phyloP scores from a whole-genome alignment of 92 coral and sea anemone species.

The Phenganax marumi region DNA sequence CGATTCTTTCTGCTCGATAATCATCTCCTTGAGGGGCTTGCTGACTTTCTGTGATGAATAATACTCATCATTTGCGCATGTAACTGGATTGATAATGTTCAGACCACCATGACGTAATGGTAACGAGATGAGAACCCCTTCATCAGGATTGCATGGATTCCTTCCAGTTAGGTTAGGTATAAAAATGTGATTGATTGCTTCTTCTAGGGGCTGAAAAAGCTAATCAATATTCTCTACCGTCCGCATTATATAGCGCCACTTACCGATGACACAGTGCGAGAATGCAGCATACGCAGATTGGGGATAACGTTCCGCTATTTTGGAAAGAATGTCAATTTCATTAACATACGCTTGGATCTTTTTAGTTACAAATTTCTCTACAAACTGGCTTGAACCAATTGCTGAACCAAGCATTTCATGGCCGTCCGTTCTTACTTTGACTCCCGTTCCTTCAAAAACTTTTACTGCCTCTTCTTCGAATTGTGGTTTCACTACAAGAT shows the following conservation, averaged over 20 bases:
- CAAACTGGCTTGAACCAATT: slow-evolving; percentile 16
- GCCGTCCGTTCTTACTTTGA: not conserved
- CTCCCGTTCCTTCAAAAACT: slow-evolving; percentile 13
- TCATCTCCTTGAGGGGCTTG: slow-evolving; percentile 22
- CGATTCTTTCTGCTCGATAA: slow-evolving; percentile 24
- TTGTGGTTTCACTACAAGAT: slow-evolving; percentile 16
- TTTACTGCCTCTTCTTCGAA: slow-evolving; percentile 5
- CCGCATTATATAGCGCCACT: slow-evolving; percentile 19
- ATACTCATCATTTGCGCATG: slow-evolving; percentile 1
- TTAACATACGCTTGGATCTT: not conserved
- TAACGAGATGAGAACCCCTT: not conserved
- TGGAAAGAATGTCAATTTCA: slow-evolving; percentile 1
- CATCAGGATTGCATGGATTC: not conserved
- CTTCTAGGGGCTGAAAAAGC: slow-evolving; percentile 1
- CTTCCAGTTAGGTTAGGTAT: slow-evolving; percentile 26
- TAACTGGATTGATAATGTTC: slow-evolving; percentile 18
- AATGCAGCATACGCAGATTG: slow-evolving; percentile 37
- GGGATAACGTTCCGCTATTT: slow-evolving; percentile 22
- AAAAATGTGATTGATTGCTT: not conserved
- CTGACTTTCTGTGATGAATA: slow-evolving; percentile 6
- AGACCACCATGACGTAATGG: slow-evolving; percentile 15
- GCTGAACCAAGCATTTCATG: slow-evolving; percentile 6
- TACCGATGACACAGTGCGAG: slow-evolving; percentile 4
- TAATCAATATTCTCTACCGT: not conserved
- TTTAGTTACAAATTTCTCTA: not conserved